Conservation (phyloP, 2,113 vertebrate genomes). For the Cranoglanis bouderius region DNA sequence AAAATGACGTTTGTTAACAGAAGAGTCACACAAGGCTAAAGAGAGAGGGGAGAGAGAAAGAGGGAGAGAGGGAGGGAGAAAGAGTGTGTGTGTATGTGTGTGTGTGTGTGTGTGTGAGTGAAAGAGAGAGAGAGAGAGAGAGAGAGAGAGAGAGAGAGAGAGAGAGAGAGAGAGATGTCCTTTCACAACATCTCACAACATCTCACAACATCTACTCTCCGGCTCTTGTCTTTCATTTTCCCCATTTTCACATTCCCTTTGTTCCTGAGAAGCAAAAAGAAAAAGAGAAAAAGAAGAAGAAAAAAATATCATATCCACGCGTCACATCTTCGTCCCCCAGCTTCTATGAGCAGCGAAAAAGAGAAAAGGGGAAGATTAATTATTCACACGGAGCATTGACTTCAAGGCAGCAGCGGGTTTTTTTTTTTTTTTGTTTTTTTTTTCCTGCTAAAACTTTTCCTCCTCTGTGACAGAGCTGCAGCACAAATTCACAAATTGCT, state of each 20-base stretch:
- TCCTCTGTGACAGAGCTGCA: neutral
- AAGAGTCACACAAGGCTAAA: slow-evolving; percentile 89
- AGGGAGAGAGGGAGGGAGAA: slow-evolving; percentile 49
- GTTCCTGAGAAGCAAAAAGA: slow-evolving; percentile 72
- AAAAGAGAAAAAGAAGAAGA: slow-evolving; percentile 42
- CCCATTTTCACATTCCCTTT: slow-evolving; percentile 87
- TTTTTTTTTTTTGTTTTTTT: slow-evolving; percentile 57
- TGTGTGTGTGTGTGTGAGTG: slow-evolving; percentile 72
- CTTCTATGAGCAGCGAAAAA: slow-evolving; percentile 85
- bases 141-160: slow-evolving; percentile 50
- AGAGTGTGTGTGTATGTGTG: slow-evolving; percentile 71
- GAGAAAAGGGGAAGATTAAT: slow-evolving; percentile 85
- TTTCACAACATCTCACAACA: slow-evolving; percentile 88
- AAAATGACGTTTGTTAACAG: slow-evolving; percentile 90
- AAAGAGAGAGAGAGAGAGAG: slow-evolving; percentile 62
- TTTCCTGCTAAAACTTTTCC: slow-evolving; percentile 64
- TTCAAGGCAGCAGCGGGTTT: slow-evolving; percentile 79
- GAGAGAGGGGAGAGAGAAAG: slow-evolving; percentile 74
- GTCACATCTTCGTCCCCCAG: slow-evolving; percentile 84
- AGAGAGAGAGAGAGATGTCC: slow-evolving; percentile 70
- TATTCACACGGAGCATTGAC: slow-evolving; percentile 83
- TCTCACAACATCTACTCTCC: slow-evolving; percentile 83
- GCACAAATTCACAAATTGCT: neutral
- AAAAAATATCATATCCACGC: slow-evolving; percentile 72
- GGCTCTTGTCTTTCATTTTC: slow-evolving; percentile 86